phyloP scores from a whole-genome alignment of 2,797 vertebrate species.

The Eulemur mongoz region DNA sequence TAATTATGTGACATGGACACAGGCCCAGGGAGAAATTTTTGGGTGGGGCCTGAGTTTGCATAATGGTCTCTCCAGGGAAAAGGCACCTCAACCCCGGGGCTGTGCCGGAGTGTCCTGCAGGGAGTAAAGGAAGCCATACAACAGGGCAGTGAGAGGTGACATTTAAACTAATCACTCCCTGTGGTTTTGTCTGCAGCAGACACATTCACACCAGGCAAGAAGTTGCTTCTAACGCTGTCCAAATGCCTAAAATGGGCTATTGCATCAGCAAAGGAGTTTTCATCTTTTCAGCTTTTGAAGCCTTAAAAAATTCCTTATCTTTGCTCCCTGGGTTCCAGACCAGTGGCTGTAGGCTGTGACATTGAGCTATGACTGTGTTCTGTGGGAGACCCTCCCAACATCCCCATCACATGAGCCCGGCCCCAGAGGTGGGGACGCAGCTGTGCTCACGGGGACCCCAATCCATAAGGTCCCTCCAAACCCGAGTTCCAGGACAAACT shows the following conservation, averaged over 20 bases:
- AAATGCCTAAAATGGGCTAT: neutral
- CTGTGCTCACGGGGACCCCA: neutral
- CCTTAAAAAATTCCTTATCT: neutral
- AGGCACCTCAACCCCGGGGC: neutral
- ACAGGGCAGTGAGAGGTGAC: neutral
- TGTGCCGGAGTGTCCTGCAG: fast-evolving
- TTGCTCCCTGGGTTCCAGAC: neutral
- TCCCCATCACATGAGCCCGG: neutral
- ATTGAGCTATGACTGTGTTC: neutral
- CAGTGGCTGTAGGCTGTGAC: neutral
- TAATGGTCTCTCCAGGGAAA: too few species aligned
- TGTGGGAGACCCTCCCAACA: neutral
- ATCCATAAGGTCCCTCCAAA: neutral
- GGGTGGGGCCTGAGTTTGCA: neutral
- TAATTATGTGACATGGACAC: fast-evolving
- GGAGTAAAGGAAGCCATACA: neutral
- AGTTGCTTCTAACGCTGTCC: neutral
- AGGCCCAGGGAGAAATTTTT: neutral
- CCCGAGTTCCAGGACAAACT: fast-evolving
- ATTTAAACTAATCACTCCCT: neutral
- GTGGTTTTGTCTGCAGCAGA: neutral
- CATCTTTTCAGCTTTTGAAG: neutral
- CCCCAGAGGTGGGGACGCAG: neutral
- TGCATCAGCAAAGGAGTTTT: fast-evolving
- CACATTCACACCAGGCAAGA: neutral